phyloP scores from a whole-genome alignment of 2,113 vertebrate species.

The Morone saxatilis region DNA sequence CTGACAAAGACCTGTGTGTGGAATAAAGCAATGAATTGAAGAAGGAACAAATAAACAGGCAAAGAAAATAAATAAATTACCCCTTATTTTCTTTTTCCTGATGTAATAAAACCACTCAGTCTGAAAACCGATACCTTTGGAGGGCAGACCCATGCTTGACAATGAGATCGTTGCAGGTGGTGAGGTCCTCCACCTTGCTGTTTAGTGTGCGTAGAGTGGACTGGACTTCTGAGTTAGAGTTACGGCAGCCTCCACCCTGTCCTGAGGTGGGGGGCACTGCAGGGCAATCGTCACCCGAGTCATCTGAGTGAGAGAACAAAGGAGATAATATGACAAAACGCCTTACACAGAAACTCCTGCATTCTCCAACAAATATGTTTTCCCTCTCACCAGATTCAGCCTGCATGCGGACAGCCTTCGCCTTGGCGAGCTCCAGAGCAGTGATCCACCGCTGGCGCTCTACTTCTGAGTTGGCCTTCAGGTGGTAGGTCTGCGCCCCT shows the following conservation, averaged over 20 bases:
- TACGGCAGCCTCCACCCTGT: constrained; percentile 84
- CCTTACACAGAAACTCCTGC: not conserved
- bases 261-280: constrained; percentile 82
- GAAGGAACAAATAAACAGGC: rapidly evolving
- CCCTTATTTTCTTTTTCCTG: not conserved
- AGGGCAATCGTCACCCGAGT: constrained; percentile 91
- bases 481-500: constrained; percentile 95
- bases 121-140: constrained; percentile 84
- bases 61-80: not conserved
- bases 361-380: not conserved
- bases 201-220: constrained; percentile 90
- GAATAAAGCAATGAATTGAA: not conserved
- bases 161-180: constrained; percentile 97
- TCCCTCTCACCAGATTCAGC: constrained; percentile 91
- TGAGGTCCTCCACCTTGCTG: constrained; percentile 96
- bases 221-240: constrained; percentile 91
- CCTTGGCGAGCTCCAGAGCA: constrained; percentile 94
- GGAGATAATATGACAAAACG: not conserved
- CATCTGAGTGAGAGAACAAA: constrained; percentile 82
- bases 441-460: constrained; percentile 98
- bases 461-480: constrained; percentile 96
- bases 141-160: constrained; percentile 97
- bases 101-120: not conserved
- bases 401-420: constrained; percentile 94
- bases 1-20: constrained; percentile 89